Evolutionary conservation across 2,888 invertebrate species (phyloP).

Genomic region (Nomada ferruginata): DNA sequence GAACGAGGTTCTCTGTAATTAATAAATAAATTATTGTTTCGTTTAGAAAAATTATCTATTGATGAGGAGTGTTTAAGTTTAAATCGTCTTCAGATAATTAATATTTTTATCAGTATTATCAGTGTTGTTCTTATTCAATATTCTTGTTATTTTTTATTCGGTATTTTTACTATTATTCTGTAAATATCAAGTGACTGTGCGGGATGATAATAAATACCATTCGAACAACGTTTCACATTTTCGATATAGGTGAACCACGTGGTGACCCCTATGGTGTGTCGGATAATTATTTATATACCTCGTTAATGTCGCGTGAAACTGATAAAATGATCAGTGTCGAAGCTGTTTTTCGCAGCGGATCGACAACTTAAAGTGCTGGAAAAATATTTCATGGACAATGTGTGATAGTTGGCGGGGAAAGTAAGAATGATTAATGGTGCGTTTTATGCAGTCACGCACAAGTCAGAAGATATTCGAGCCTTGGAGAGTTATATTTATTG

Average conservation of each 20-base stretch:
- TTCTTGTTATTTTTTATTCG: too few species aligned
- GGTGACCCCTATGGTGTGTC: not conserved
- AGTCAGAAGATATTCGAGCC: not conserved
- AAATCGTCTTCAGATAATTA: too few species aligned
- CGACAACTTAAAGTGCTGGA: conserved; percentile 1
- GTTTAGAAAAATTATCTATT: too few species aligned
- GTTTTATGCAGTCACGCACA: not conserved
- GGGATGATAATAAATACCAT: too few species aligned
- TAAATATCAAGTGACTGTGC: too few species aligned
- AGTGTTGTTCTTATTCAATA: too few species aligned
- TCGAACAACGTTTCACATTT: not conserved
- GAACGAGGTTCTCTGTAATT: too few species aligned
- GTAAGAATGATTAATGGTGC: conserved; percentile 10
- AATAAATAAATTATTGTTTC: too few species aligned
- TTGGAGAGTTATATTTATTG: conserved; percentile 1
- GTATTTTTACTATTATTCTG: too few species aligned
- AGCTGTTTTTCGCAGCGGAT: not conserved
- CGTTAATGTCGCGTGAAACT: not conserved
- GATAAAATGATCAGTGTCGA: not conserved
- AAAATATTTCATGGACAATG: not conserved
- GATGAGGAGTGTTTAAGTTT: too few species aligned
- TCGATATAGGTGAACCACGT: not conserved
- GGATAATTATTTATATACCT: conserved; percentile 12
- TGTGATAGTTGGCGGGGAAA: not conserved
- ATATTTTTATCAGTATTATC: too few species aligned